Base-by-base conservation (phyloP, 2,113 vertebrate genomes). In the Accipiter virgatus region DNA sequence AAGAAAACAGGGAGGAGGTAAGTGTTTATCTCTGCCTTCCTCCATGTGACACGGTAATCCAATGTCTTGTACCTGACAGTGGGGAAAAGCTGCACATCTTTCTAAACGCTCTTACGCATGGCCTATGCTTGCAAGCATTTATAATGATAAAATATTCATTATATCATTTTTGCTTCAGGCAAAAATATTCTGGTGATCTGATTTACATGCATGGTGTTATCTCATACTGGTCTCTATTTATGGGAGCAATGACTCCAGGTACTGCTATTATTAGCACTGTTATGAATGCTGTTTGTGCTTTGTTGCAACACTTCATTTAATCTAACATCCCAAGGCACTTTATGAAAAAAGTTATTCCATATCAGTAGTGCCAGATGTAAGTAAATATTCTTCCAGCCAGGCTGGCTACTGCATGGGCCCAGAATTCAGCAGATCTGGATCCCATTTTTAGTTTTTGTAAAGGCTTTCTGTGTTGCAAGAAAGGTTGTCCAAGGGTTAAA, bases 261-360 rank as follows among this genome's bases (percentile, higher is more conserved):
- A 65, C 48, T 94, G 85, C 95, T 97, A 91, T 97, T 96, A 84
- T 92, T 96, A 96, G 90, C 86, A 19, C 74, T 78, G 72, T 66
- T 81, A 53, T 13, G 77, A 97, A 53, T 72, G 67, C 77, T 88
- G 18, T 66, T 88, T 88, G 62, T 66, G 77, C 89, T 92, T 93
- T 72, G 52, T 96, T 97, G 81, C 94, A 95, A 96, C 88, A 96
- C 68, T 90, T 92, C 78, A 25, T 88, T 93, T 91, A 88, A 81
- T 94, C 86, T 90, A 88, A 86, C 80, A 55, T 88, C 92, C 94
- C 75, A 94, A 84, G 95, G 93, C 95, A 79, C 77, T 93, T 85
- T 48, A 65, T 77, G 74, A 70, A 85, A 84, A 75, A 87, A 19
- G 31, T 21, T 78, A 38, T 87, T 94, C 59, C 27, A 0, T 92